phyloP scores from a whole-genome alignment of 2,888 invertebrate species.

The Leptinotarsa haldemani region DNA sequence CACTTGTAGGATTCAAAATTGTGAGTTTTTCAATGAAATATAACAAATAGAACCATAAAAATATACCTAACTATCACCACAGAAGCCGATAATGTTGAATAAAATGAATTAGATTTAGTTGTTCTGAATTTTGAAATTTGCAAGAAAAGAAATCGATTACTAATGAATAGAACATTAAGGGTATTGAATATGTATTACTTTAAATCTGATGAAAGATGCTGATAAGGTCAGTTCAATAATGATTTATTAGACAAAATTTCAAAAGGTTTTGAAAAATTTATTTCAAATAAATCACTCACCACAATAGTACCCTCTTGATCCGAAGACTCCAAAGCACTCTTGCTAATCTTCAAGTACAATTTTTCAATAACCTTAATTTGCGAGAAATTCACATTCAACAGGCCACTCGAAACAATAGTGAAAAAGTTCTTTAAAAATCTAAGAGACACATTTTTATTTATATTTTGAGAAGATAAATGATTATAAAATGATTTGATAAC shows the following conservation, averaged over 20 bases:
- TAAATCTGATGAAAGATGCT: neutral
- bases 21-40: no score
- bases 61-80: no score
- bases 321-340: conserved; percentile 41
- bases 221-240: neutral
- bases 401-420: conserved; percentile 50
- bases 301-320: conserved; percentile 38
- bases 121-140: no score
- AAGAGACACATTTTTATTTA: conserved; percentile 44
- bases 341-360: conserved; percentile 50
- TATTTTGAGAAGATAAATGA: conserved; percentile 43
- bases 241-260: neutral
- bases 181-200: no score
- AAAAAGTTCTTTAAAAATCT: conserved; percentile 48
- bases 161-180: no score
- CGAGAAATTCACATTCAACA: conserved; percentile 45
- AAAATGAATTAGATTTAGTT: no score
- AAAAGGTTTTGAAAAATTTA: conserved; percentile 1
- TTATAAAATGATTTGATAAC: conserved; percentile 48
- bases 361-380: conserved; percentile 51
- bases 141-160: no score
- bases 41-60: no score
- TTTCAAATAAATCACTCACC: conserved; percentile 43
- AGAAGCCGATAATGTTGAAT: no score
- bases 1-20: no score